Evolutionary conservation across 2,888 invertebrate genomes (phyloP).

Genomic region (Polylopha cassiicola): DNA sequence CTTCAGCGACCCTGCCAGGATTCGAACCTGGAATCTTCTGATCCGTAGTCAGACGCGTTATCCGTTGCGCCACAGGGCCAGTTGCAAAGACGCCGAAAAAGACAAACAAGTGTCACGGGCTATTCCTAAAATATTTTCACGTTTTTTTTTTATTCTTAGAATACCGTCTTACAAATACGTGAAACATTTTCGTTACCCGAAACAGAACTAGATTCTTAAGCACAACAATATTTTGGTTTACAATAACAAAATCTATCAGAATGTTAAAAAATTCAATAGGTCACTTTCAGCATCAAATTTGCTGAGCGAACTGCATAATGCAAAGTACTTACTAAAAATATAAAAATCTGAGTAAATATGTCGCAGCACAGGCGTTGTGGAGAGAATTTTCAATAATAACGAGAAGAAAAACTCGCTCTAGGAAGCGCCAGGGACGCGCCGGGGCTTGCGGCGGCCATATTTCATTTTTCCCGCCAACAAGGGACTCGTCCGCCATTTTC

Average conservation of each 20-base stretch:
- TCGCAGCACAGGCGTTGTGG: constrained; percentile 12
- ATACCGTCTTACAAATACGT: too few relatives aligned
- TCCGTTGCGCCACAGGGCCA: constrained; percentile 63
- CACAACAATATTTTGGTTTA: too few relatives aligned
- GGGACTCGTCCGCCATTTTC: constrained; percentile 52
- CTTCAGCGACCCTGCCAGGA: constrained; percentile 78
- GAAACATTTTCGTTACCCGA: too few relatives aligned
- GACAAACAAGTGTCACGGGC: constrained; percentile 5
- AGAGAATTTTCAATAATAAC: constrained; percentile 27
- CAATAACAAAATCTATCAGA: too few relatives aligned
- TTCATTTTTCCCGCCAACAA: constrained; percentile 56
- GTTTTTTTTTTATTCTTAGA: too few relatives aligned
- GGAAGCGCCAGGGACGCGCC: constrained; percentile 22
- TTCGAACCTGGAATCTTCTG: constrained; percentile 82
- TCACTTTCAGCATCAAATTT: not conserved
- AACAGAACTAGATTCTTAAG: too few relatives aligned
- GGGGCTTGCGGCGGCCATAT: constrained; percentile 51
- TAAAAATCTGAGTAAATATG: constrained; percentile 19
- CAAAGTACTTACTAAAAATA: constrained; percentile 6
- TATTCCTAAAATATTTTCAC: not conserved
- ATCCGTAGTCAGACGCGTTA: constrained; percentile 83
- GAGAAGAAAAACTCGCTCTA: constrained; percentile 24
- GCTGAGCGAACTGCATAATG: constrained; percentile 16
- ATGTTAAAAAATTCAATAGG: too few relatives aligned
- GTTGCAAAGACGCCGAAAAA: constrained; percentile 8